Base-by-base conservation (phyloP, 2,888 invertebrate species). In the Phyto melanocephala region DNA sequence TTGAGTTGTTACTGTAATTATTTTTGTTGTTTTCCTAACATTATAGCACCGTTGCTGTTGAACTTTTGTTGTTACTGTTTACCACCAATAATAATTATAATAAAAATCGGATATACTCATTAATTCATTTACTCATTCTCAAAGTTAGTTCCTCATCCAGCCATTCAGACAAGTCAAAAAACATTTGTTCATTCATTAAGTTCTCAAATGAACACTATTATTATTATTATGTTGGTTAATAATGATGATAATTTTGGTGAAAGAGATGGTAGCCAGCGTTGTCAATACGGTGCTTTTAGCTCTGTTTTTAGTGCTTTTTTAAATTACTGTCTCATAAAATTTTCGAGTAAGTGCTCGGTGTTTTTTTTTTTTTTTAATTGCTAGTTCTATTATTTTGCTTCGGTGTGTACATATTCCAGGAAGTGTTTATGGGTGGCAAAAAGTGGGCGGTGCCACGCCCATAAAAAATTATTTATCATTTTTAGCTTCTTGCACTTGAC, bases 201-300 rank as follows among this genome's bases (percentile, higher is more conserved):
- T 79, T 71, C 70, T 60, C 24, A 75, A 79, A 75, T 82, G 65
- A 28, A 28, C 28, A 28, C 6, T 28, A 82, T 74, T 58, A 82
- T 74, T 58, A 71, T 82, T 52, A 74, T 79, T 79, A 71, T 70
- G 33, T 17, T 68, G 65, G 70, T 72, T 72, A 75, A 70, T 75
- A 82, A 81, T 76, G 35, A 56, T 5, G 40, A 60, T 20, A 35
- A 56, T 28, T 28, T 10, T 33, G 20, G 28, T 42, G 40, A 6
- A n/a, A n/a, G n/a, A n/a, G n/a, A n/a, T n/a, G n/a, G n/a, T n/a
- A n/a, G n/a, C n/a, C n/a, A n/a, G n/a, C n/a, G n/a, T n/a, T n/a
- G n/a, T n/a, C n/a, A n/a, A n/a, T n/a, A n/a, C n/a, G n/a, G n/a
- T n/a, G n/a, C n/a, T n/a, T n/a, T n/a, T n/a, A n/a, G n/a, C n/a